phyloP scores from a whole-genome alignment of 2,888 invertebrate genomes.

The Endotricha flammealis region DNA sequence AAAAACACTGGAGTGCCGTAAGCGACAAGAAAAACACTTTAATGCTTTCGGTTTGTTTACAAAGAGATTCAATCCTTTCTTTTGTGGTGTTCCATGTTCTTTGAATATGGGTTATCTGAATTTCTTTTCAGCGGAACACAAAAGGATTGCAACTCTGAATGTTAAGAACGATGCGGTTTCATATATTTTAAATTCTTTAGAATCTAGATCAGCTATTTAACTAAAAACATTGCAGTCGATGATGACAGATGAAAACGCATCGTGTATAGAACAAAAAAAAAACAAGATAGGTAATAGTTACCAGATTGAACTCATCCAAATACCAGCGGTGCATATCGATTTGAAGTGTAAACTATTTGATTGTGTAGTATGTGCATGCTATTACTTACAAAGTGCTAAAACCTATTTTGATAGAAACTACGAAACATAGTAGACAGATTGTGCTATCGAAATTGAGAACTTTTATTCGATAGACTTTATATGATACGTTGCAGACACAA shows the following conservation, averaged over 20 bases:
- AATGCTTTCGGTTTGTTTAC: slow-evolving; percentile 25
- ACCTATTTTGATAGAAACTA: neutral
- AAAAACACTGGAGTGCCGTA: slow-evolving; percentile 26
- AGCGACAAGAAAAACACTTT: slow-evolving; percentile 23
- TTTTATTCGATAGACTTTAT: too few relatives aligned
- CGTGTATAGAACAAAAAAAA: slow-evolving; percentile 26
- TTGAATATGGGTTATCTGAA: slow-evolving; percentile 25
- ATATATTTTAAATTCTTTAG: slow-evolving; percentile 8
- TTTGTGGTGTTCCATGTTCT: slow-evolving; percentile 19
- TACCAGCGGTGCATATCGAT: slow-evolving; percentile 77
- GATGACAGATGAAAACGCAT: slow-evolving; percentile 36
- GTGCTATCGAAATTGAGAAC: neutral
- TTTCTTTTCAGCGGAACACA: slow-evolving; percentile 27
- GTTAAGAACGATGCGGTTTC: slow-evolving; percentile 37
- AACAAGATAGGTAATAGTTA: slow-evolving; percentile 46
- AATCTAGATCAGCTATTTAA: neutral
- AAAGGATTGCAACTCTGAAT: slow-evolving; percentile 34
- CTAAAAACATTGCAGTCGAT: too few relatives aligned
- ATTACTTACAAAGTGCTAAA: slow-evolving; percentile 14
- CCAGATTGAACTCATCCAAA: slow-evolving; percentile 63
- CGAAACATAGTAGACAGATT: neutral
- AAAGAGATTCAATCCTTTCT: slow-evolving; percentile 36
- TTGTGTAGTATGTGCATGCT: slow-evolving; percentile 39
- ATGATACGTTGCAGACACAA: too few relatives aligned
- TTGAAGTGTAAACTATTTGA: slow-evolving; percentile 43